These are phyloP conservation scores for Falco columbarius DNA, from an alignment of 2,797 vertebrate genomes.

Conservation along the genomic window DNA sequence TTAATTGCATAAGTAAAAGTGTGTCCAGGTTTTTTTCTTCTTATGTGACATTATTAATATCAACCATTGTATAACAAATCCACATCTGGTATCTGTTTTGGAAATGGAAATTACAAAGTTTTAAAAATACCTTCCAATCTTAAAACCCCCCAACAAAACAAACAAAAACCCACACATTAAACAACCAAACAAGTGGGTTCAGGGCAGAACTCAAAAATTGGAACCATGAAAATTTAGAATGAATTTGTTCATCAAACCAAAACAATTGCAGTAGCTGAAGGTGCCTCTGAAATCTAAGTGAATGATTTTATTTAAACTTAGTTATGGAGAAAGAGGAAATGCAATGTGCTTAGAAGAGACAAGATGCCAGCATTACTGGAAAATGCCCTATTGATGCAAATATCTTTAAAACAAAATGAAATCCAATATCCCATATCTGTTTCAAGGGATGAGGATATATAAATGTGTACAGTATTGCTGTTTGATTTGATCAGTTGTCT, in stretches of 20 bases:
- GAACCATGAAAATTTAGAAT: not conserved
- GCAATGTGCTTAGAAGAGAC: not conserved
- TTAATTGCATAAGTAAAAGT: not conserved
- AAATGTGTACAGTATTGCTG: not conserved
- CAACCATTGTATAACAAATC: not conserved
- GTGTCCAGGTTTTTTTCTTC: not conserved
- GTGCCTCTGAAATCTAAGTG: conserved; percentile 26
- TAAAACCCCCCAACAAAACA: not conserved
- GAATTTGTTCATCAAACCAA: not conserved
- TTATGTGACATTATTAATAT: not conserved
- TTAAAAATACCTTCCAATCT: not conserved
- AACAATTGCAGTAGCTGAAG: conserved; percentile 34
- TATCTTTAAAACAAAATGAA: not conserved
- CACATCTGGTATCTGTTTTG: not conserved
- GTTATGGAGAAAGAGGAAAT: not conserved
- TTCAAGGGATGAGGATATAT: not conserved
- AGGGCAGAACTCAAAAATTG: not conserved
- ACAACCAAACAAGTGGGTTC: not conserved
- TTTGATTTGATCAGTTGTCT: not conserved
- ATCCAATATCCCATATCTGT: not conserved
- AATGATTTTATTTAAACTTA: not conserved
- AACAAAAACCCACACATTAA: not conserved
- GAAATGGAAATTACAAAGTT: not conserved
- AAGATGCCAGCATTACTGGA: not conserved
- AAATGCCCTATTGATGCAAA: not conserved